These are phyloP conservation scores for Uloborus plumipes DNA, from an alignment of 2,888 invertebrate species.

Conservation along the genomic window DNA sequence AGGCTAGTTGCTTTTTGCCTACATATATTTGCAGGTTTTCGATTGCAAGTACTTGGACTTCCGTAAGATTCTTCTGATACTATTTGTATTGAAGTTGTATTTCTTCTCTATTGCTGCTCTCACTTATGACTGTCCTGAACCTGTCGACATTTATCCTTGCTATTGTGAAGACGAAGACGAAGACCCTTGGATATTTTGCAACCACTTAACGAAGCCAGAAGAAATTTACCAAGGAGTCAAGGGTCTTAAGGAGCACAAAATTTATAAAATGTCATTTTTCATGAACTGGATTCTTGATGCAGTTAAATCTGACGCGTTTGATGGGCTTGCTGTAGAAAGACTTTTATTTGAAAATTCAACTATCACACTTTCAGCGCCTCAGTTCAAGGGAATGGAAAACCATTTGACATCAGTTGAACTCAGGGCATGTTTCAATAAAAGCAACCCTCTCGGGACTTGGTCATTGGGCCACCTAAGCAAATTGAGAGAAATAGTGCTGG, in stretches of 20 bases:
- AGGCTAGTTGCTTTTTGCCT: neutral
- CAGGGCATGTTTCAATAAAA: conserved; percentile 35
- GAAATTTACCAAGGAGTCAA: conserved; percentile 24
- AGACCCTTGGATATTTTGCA: conserved; percentile 35
- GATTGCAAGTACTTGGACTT: too few species aligned
- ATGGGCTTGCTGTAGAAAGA: conserved; percentile 28
- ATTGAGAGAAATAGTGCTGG: conserved; percentile 33
- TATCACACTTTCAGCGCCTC: conserved; percentile 28
- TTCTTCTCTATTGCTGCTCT: neutral
- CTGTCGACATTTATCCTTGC: conserved; percentile 48
- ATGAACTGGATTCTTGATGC: conserved; percentile 51
- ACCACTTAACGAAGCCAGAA: conserved; percentile 37
- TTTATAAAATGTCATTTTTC: conserved; percentile 54
- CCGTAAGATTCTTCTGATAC: too few species aligned
- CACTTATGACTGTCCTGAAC: conserved; percentile 43
- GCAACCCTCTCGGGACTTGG: conserved; percentile 40
- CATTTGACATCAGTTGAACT: conserved; percentile 25
- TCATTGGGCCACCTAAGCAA: conserved; percentile 34
- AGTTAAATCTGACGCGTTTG: conserved; percentile 49
- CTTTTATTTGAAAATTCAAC: conserved; percentile 56
- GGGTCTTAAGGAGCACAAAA: conserved; percentile 36
- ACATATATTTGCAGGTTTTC: neutral
- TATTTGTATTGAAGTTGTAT: too few species aligned
- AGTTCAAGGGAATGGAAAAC: conserved; percentile 44
- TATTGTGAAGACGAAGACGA: conserved; percentile 58